Evolutionary conservation across 2,797 vertebrate species (phyloP).

Genomic region (Enteromius fasciolatus): DNA sequence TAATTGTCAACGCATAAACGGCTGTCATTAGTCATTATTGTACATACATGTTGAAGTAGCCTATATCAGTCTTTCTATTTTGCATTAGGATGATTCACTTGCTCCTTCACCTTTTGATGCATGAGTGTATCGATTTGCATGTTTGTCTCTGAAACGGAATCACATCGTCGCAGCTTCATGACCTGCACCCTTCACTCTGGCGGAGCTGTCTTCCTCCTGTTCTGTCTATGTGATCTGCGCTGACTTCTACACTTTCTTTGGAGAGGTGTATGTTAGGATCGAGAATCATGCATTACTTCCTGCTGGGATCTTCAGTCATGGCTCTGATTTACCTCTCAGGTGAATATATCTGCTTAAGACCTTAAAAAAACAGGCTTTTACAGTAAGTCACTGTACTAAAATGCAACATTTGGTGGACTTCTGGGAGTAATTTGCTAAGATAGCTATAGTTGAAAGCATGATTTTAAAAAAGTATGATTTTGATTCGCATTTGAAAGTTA

Average conservation of each 20-base stretch:
- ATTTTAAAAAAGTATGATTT: background rate
- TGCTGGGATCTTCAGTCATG: conserved; percentile 65
- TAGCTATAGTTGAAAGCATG: background rate
- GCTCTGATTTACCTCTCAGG: conserved; percentile 68
- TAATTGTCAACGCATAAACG: background rate
- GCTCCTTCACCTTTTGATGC: conserved; percentile 40
- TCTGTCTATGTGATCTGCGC: background rate
- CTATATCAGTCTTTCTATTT: background rate
- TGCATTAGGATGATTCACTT: conserved; percentile 21
- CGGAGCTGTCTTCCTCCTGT: background rate
- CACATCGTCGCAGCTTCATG: conserved; percentile 1
- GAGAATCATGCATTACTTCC: conserved; percentile 67
- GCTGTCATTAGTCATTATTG: background rate
- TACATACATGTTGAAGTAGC: background rate
- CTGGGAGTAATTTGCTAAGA: background rate
- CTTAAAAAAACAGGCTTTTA: background rate
- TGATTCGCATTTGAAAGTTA: background rate
- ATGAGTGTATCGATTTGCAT: conserved; percentile 54
- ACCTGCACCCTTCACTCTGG: conserved; percentile 4
- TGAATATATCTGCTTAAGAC: conserved; percentile 53
- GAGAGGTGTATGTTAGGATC: background rate
- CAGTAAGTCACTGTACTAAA: background rate
- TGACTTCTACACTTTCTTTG: background rate
- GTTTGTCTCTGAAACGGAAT: conserved; percentile 13
- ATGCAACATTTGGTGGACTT: background rate